A percentile compares a stretch with the other conserved stretches of the same genome.
These are phyloP conservation scores for Lampris megalopsis DNA, from an alignment of 2,113 vertebrate genomes.

Conservation along the genomic window DNA sequence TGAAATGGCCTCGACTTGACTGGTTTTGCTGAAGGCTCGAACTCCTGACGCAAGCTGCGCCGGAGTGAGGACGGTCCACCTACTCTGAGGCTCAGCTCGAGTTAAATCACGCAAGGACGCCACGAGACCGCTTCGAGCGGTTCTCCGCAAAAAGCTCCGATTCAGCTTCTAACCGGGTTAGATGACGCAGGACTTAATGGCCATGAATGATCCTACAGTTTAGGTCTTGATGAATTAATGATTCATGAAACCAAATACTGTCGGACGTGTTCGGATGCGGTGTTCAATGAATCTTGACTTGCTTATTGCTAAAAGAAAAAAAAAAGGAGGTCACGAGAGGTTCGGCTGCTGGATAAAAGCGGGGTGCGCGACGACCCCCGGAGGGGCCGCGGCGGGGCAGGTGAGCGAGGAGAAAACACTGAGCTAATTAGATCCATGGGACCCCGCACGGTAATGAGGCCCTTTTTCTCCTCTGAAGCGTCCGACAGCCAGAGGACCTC, in stretches of 20 bases:
- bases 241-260: neutral
- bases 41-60: too few relatives aligned
- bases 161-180: too few relatives aligned
- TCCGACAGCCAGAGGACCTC: constrained; percentile 40
- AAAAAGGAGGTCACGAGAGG: neutral
- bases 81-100: too few relatives aligned
- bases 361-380: constrained; percentile 57
- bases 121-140: too few relatives aligned
- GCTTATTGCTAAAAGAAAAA: constrained; percentile 15
- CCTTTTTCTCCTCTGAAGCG: constrained; percentile 20
- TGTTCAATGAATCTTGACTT: neutral
- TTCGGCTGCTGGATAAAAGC: neutral
- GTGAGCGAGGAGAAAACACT: constrained; percentile 64
- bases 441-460: constrained; percentile 62
- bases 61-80: too few relatives aligned
- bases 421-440: constrained; percentile 61
- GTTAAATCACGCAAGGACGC: too few relatives aligned
- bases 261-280: neutral
- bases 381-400: constrained; percentile 48
- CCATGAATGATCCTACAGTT: too few relatives aligned
- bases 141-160: too few relatives aligned
- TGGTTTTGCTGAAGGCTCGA: too few relatives aligned
- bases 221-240: too few relatives aligned
- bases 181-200: too few relatives aligned
- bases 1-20: too few relatives aligned